These are phyloP conservation scores for Rattus rattus DNA, from an alignment of 2,113 vertebrate genomes.

Conservation along the genomic window DNA sequence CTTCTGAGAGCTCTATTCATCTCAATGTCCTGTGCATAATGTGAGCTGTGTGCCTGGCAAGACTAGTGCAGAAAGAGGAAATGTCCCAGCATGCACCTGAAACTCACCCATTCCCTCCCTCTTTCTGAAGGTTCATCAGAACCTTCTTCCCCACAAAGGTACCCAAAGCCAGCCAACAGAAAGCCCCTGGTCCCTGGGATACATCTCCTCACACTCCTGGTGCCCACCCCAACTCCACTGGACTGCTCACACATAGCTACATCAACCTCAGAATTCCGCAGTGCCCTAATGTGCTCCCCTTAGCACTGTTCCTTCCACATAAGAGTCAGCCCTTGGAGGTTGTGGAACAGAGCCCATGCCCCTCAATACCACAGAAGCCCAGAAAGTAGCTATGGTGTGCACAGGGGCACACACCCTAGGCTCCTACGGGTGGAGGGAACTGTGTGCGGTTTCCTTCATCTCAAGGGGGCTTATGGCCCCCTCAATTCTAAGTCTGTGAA, in stretches of 20 bases:
- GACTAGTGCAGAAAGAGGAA: background rate
- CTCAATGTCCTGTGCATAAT: background rate
- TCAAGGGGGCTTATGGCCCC: background rate
- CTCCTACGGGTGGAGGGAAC: background rate
- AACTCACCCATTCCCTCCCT: background rate
- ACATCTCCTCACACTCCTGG: background rate
- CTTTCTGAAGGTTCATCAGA: background rate
- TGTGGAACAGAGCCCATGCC: background rate
- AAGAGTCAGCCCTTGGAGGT: background rate
- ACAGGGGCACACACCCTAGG: background rate
- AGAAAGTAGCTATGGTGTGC: background rate
- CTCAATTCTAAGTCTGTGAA: background rate
- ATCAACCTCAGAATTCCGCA: background rate
- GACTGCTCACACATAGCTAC: background rate
- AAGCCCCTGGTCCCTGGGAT: background rate
- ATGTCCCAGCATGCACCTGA: background rate
- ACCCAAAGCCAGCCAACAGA: background rate
- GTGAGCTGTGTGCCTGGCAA: background rate
- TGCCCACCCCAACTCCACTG: no score
- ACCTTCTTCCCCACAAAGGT: background rate
- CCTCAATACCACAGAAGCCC: background rate
- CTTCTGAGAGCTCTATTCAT: background rate
- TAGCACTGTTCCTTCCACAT: background rate
- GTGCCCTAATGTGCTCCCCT: background rate
- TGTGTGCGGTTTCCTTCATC: background rate